Percentiles rank a stretch among this genome's conserved stretches.
phyloP scores from a whole-genome alignment of 2,888 invertebrate genomes.

The Prionchulus punctatus region DNA sequence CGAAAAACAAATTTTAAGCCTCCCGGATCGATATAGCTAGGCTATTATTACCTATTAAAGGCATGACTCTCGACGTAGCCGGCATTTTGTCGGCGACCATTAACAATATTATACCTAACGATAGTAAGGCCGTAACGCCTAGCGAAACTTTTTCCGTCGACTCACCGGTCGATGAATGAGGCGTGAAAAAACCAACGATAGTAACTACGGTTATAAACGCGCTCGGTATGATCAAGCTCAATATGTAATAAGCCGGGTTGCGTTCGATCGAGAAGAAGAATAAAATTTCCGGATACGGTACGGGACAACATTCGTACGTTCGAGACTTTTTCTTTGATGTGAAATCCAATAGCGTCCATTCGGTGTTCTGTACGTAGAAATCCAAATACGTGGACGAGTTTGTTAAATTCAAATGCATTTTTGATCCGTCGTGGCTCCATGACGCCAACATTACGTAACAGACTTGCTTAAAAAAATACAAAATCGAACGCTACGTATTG shows the following conservation, averaged over 20 bases:
- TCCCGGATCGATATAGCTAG: too few relatives aligned
- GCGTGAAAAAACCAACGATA: constrained; percentile 29
- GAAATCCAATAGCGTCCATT: constrained; percentile 28
- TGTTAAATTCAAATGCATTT: constrained; percentile 22
- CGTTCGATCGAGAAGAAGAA: constrained; percentile 28
- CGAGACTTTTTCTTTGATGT: constrained; percentile 22
- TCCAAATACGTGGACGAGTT: constrained; percentile 16
- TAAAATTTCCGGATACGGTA: constrained; percentile 26
- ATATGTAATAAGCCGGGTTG: constrained; percentile 27
- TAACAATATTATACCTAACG: constrained; percentile 9
- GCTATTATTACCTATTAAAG: constrained; percentile 12
- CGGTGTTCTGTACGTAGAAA: constrained; percentile 27
- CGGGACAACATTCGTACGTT: constrained; percentile 29
- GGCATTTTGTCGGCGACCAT: too few relatives aligned
- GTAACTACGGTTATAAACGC: constrained; percentile 30
- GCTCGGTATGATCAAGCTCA: constrained; percentile 17
- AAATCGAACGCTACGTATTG: too few relatives aligned
- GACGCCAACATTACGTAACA: constrained; percentile 29
- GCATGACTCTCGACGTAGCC: constrained; percentile 9
- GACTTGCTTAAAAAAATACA: too few relatives aligned
- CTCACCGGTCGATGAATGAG: constrained; percentile 28
- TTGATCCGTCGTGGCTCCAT: constrained; percentile 27
- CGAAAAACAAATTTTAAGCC: too few relatives aligned
- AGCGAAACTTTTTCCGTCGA: constrained; percentile 26
- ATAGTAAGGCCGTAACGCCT: constrained; percentile 10